phyloP scores from a whole-genome alignment of 92 coral and sea anemone genomes.

The Umimayanthus chanpuru region DNA sequence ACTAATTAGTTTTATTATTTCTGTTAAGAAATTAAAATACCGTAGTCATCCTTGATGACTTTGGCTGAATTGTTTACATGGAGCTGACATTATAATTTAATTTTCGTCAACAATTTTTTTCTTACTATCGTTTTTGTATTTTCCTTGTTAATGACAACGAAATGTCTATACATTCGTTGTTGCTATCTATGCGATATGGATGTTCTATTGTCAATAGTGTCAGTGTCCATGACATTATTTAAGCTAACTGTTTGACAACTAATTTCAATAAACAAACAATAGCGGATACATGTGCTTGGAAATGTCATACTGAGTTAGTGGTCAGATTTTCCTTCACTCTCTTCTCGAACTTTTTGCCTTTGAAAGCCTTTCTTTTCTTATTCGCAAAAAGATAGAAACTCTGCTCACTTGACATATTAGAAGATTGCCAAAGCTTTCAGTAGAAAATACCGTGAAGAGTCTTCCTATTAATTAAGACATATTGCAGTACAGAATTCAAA shows the following conservation, averaged over 20 bases:
- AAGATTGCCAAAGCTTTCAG: neutral
- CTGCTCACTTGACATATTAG: too few species aligned
- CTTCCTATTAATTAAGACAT: neutral
- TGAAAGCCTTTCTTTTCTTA: neutral
- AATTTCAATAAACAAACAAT: neutral
- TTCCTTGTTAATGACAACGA: neutral
- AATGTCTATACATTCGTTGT: neutral
- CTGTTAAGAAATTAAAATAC: neutral
- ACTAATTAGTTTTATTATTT: too few species aligned
- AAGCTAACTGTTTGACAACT: neutral
- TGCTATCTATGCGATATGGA: neutral
- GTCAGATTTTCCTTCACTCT: neutral
- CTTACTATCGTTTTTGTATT: too few species aligned
- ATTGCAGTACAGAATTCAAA: too few species aligned
- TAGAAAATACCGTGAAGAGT: neutral
- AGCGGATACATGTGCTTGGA: neutral
- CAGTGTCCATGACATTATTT: neutral
- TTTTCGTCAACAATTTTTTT: too few species aligned
- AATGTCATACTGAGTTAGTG: neutral
- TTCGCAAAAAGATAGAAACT: too few species aligned
- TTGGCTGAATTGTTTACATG: neutral
- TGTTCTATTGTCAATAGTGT: neutral
- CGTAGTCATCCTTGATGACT: neutral
- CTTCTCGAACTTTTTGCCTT: neutral
- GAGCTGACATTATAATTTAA: too few species aligned